These are phyloP conservation scores for Hyalella azteca DNA, from an alignment of 2,888 invertebrate genomes.

Conservation along the genomic window DNA sequence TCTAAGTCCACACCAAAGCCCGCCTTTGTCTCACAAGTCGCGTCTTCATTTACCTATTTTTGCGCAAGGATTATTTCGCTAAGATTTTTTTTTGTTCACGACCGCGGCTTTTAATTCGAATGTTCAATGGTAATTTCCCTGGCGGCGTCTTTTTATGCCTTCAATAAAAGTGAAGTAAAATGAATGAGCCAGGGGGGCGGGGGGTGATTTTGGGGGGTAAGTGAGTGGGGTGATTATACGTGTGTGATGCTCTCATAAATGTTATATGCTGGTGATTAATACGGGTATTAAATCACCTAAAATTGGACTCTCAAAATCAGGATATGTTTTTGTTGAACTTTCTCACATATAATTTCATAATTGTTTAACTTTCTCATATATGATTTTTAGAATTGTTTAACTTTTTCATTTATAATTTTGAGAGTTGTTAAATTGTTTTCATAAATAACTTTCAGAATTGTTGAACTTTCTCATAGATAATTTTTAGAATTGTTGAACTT, in stretches of 20 bases:
- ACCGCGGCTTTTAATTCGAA: conserved; percentile 32
- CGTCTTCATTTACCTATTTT: conserved; percentile 28
- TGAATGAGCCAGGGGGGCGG: background rate
- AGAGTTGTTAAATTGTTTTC: too few species aligned
- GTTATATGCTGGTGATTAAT: too few species aligned
- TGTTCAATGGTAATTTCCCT: conserved; percentile 30
- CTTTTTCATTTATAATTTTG: too few species aligned
- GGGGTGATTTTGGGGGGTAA: conserved; percentile 1
- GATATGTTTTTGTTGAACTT: too few species aligned
- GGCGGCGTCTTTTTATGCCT: conserved; percentile 10
- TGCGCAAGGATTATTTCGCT: conserved; percentile 32
- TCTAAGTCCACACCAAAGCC: background rate
- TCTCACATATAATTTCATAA: too few species aligned
- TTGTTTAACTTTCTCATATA: too few species aligned
- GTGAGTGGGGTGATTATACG: conserved; percentile 13
- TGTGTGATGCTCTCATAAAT: conserved; percentile 7
- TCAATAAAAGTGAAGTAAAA: conserved; percentile 31
- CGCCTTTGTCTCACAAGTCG: background rate
- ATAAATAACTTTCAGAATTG: too few species aligned
- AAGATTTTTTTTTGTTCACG: conserved; percentile 35
- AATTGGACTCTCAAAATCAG: too few species aligned
- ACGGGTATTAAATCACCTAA: too few species aligned
- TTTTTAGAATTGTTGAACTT: too few species aligned
- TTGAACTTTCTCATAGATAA: too few species aligned
- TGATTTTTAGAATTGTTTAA: too few species aligned